These are phyloP conservation scores for Sminthurinus aureus DNA, from an alignment of 2,888 invertebrate genomes.

Conservation along the genomic window DNA sequence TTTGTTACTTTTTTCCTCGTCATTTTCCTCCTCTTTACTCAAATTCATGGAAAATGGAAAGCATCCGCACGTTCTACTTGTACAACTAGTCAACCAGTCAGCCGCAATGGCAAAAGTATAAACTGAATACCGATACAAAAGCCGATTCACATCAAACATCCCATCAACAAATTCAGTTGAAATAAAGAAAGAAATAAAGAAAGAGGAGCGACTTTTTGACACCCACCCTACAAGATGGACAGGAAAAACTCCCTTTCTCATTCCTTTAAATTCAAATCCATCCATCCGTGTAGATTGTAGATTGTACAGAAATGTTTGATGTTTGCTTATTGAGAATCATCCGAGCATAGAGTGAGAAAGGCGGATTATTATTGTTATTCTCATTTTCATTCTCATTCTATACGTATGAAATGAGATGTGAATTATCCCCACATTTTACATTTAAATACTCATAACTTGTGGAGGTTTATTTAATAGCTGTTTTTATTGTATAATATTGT, in stretches of 20 bases:
- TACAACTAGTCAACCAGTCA: neutral
- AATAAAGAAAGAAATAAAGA: neutral
- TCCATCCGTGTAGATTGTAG: neutral
- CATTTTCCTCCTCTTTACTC: too few relatives aligned
- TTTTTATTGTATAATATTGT: neutral
- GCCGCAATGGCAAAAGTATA: too few relatives aligned
- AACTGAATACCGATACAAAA: too few relatives aligned
- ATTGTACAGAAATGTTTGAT: neutral
- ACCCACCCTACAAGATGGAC: slow-evolving; percentile 20
- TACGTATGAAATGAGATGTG: too few relatives aligned
- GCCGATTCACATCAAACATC: too few relatives aligned
- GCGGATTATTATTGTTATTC: slow-evolving; percentile 25
- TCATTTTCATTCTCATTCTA: slow-evolving; percentile 10
- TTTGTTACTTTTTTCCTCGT: neutral
- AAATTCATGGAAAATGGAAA: slow-evolving; percentile 12
- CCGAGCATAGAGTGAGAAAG: slow-evolving; percentile 17
- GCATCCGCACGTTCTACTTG: slow-evolving; percentile 30
- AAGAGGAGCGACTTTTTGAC: slow-evolving; percentile 6
- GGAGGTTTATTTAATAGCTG: too few relatives aligned
- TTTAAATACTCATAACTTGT: neutral
- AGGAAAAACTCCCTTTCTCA: neutral
- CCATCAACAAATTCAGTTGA: too few relatives aligned
- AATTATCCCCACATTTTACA: too few relatives aligned
- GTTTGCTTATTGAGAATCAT: neutral
- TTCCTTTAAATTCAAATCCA: neutral